Base-by-base conservation (phyloP, 2,888 invertebrate genomes). In the Gastrophysa polygoni region DNA sequence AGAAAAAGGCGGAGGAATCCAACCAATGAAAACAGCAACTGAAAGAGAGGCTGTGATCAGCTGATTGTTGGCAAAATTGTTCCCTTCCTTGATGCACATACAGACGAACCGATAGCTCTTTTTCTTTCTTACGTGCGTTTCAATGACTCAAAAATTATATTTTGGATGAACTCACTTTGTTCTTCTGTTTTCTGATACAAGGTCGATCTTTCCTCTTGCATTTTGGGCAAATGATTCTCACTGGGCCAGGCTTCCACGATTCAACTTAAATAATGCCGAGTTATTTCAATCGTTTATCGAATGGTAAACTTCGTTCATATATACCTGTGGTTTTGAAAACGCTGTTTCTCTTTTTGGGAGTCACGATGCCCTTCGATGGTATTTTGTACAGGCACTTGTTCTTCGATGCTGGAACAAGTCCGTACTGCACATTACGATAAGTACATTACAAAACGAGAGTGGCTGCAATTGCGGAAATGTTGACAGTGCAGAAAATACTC, bases 131-230 rank as follows among this genome's bases (percentile, higher is more conserved):
- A n/a, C n/a, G n/a, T n/a, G n/a, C n/a, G n/a, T n/a, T n/a, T n/a
- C n/a, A n/a, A n/a, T n/a, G n/a, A n/a, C n/a, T n/a, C n/a, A n/a
- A n/a, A n/a, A n/a, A n/a, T n/a, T n/a, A n/a, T n/a, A n/a, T n/a
- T 24, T 5, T 24, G 24, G 1, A 59, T 2, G 5, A 24, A 54
- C 44, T 70, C 70, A 77, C 77, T 70, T 78, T 79, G 65, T 80
- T 78, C 60, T 77, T 73, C 68, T 79, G 77, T 59, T 78, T 74
- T 63, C 79, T 69, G 50, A 81, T 77, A 59, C 79, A 71, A 3
- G 81, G 80, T 24, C 73, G 72, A 14, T 73, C 76, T 21, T 68
- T 59, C 55, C 73, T 71, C 7, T 69, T 68, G 59, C 80, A 80
- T 29, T 70, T 63, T 1, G 75, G 73, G 61, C 80, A 80, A 14